A percentile compares a stretch with the other conserved stretches of the same genome.
Evolutionary conservation across 2,797 vertebrate species (phyloP).

Genomic region (Cyclura pinguis): DNA sequence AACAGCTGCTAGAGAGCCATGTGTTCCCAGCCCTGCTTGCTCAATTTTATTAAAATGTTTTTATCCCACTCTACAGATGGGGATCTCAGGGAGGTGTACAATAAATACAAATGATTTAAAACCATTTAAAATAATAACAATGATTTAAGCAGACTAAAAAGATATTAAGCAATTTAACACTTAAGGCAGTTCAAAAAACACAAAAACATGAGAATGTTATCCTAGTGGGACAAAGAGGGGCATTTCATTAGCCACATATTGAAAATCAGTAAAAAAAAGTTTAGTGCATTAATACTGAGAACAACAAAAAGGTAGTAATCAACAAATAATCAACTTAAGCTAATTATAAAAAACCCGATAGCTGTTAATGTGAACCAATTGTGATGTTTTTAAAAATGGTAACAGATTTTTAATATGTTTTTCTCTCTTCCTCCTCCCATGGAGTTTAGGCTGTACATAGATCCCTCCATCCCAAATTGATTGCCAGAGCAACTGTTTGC

Average conservation of each 20-base stretch:
- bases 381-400: background rate
- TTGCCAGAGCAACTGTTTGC: background rate
- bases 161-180: too few species aligned
- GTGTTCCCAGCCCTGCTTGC: background rate
- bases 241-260: background rate
- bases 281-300: background rate
- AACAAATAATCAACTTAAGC: background rate
- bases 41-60: too few species aligned
- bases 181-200: too few species aligned
- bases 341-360: background rate
- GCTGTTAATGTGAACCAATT: background rate
- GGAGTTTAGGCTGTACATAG: background rate
- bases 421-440: background rate
- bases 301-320: background rate
- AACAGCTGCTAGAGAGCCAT: background rate
- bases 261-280: background rate
- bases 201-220: too few species aligned
- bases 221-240: background rate
- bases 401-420: background rate
- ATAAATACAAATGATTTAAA: too few species aligned
- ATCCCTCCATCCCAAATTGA: background rate
- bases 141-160: too few species aligned
- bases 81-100: too few species aligned
- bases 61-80: too few species aligned
- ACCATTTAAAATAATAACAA: too few species aligned